These are phyloP conservation scores for Athene cunicularia DNA, from an alignment of 2,113 vertebrate genomes.

Conservation along the genomic window DNA sequence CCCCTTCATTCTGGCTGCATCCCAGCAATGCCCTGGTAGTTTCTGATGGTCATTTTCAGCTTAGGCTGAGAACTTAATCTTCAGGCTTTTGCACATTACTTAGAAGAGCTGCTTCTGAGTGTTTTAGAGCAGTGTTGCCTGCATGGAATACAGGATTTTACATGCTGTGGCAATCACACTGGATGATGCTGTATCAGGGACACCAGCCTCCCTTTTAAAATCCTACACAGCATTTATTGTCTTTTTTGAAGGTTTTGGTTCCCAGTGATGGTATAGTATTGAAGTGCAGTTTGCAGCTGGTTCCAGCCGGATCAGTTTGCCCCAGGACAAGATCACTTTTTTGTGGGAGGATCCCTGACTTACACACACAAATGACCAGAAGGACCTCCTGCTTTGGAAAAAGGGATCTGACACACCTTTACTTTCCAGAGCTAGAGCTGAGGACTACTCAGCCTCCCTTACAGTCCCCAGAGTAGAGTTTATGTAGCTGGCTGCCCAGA, in stretches of 20 bases:
- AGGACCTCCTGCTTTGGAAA: neutral
- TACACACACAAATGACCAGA: neutral
- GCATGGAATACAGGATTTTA: rapidly evolving
- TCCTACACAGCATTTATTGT: neutral
- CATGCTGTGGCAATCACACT: neutral
- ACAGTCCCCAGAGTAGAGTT: neutral
- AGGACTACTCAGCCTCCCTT: too few species aligned
- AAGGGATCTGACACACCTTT: neutral
- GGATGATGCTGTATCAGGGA: neutral
- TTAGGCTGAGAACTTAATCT: neutral
- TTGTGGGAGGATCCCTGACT: neutral
- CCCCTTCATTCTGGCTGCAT: neutral
- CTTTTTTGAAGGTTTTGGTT: neutral
- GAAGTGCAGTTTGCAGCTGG: neutral
- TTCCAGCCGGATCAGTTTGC: neutral
- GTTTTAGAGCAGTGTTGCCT: neutral
- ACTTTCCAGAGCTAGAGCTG: neutral
- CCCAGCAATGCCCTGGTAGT: rapidly evolving
- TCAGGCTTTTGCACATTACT: neutral
- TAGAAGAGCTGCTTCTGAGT: neutral
- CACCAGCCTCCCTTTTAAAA: neutral
- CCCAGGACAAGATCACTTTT: neutral
- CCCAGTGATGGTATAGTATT: neutral
- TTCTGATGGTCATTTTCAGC: neutral
- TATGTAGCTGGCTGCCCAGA: neutral